These are phyloP conservation scores for Lanistes nyassanus DNA, from an alignment of 1,140 invertebrate species.

Conservation along the genomic window DNA sequence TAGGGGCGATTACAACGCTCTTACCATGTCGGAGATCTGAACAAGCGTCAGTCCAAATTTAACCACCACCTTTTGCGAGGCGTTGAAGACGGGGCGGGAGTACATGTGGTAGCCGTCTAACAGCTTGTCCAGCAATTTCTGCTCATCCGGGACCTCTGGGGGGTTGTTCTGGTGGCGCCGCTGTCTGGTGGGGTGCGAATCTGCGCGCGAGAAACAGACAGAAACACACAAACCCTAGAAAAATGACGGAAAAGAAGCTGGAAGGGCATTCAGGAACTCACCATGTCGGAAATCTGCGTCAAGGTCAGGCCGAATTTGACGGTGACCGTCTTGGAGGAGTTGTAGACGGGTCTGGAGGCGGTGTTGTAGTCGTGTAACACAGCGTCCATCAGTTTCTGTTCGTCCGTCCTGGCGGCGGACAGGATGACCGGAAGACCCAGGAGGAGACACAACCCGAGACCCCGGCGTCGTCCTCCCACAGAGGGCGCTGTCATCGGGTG, in stretches of 20 bases:
- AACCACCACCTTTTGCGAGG: slow-evolving; percentile 59
- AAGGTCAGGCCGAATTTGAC: slow-evolving; percentile 97
- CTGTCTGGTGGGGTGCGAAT: slow-evolving; percentile 12
- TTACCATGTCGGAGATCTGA: slow-evolving; percentile 73
- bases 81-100: slow-evolving; percentile 73
- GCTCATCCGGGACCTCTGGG: slow-evolving; percentile 50
- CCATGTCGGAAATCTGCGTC: slow-evolving; percentile 99
- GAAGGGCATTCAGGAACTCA: slow-evolving; percentile 71
- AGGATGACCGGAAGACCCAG: slow-evolving; percentile 25
- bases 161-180: neutral
- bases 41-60: slow-evolving; percentile 65
- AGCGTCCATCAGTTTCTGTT: slow-evolving; percentile 48
- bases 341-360: slow-evolving; percentile 95
- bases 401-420: slow-evolving; percentile 41
- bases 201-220: slow-evolving; percentile 5
- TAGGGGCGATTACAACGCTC: slow-evolving; percentile 48
- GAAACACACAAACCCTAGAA: slow-evolving; percentile 7
- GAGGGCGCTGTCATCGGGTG: neutral
- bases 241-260: neutral
- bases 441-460: neutral
- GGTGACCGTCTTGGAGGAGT: slow-evolving; percentile 95
- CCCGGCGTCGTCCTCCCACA: neutral
- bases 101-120: slow-evolving; percentile 88
- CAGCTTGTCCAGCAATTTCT: slow-evolving; percentile 48
- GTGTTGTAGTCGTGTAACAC: slow-evolving; percentile 84